Evolutionary conservation across 2,888 invertebrate genomes (phyloP).

Genomic region (Drosophila subsilvestris): DNA sequence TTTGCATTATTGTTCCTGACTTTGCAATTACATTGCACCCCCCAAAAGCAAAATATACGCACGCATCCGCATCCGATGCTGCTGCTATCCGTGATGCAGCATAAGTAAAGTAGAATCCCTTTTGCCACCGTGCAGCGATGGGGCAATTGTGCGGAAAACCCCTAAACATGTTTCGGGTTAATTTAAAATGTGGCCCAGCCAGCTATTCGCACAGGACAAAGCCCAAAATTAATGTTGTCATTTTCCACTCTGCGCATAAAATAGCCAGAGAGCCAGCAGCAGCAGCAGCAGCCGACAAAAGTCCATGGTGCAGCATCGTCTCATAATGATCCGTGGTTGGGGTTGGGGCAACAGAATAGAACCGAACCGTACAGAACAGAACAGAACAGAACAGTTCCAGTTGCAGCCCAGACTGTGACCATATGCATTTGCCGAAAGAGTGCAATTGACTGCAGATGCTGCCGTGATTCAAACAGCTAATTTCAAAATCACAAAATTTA

Average conservation of each 20-base stretch:
- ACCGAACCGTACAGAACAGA: background rate
- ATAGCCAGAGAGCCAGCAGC: constrained; percentile 64
- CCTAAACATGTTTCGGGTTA: constrained; percentile 83
- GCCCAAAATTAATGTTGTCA: constrained; percentile 82
- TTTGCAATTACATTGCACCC: constrained; percentile 31
- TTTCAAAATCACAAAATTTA: constrained; percentile 69
- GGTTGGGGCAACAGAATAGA: constrained; percentile 1
- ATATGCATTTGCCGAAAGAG: constrained; percentile 49
- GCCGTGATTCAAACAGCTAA: constrained; percentile 69
- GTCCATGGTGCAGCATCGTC: constrained; percentile 45
- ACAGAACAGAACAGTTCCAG: constrained; percentile 5
- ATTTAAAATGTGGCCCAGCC: constrained; percentile 81
- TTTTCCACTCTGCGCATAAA: constrained; percentile 79
- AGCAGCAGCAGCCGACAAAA: constrained; percentile 50
- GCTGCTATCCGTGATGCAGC: constrained; percentile 46
- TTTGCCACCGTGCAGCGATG: constrained; percentile 66
- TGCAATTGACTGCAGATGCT: constrained; percentile 76
- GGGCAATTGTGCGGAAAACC: constrained; percentile 82
- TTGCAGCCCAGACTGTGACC: constrained; percentile 25
- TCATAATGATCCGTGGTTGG: constrained; percentile 45
- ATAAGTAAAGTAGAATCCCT: constrained; percentile 47
- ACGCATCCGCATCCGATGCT: constrained; percentile 62
- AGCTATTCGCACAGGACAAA: constrained; percentile 77
- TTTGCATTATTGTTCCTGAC: constrained; percentile 26
- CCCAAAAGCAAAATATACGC: constrained; percentile 1